These are phyloP conservation scores for Nanger granti DNA, from an alignment of 2,113 vertebrate genomes.

Conservation along the genomic window DNA sequence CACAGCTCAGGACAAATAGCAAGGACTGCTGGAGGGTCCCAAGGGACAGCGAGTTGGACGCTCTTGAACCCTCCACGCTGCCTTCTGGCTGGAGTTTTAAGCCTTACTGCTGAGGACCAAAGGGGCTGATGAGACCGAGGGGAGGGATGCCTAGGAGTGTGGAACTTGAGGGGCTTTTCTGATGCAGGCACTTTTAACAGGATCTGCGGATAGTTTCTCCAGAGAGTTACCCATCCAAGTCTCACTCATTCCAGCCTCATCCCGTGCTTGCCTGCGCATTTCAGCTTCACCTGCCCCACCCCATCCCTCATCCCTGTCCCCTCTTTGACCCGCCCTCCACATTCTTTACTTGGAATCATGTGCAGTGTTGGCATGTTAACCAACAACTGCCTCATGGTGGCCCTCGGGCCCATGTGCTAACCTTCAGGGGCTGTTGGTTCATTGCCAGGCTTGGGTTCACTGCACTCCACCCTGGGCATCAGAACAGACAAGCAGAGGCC, in stretches of 20 bases:
- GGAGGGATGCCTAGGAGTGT: background rate
- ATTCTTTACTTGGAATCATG: background rate
- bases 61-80: fast-evolving
- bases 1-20: too few relatives aligned
- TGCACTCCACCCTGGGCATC: too few relatives aligned
- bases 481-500: background rate
- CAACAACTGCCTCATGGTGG: too few relatives aligned
- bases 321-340: too few relatives aligned
- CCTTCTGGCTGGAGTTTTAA: background rate
- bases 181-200: background rate
- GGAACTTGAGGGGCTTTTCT: background rate
- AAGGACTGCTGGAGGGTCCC: background rate
- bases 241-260: background rate
- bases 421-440: too few relatives aligned
- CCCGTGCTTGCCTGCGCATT: fast-evolving
- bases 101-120: background rate
- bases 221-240: too few relatives aligned
- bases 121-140: background rate
- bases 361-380: fast-evolving
- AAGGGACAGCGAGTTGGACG: background rate
- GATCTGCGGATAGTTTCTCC: too few relatives aligned
- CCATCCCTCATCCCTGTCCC: too few relatives aligned
- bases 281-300: background rate
- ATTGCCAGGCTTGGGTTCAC: background rate
- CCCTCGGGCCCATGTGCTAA: background rate